Base-by-base conservation (phyloP, 2,888 invertebrate species). In the Schizaphis graminum region DNA sequence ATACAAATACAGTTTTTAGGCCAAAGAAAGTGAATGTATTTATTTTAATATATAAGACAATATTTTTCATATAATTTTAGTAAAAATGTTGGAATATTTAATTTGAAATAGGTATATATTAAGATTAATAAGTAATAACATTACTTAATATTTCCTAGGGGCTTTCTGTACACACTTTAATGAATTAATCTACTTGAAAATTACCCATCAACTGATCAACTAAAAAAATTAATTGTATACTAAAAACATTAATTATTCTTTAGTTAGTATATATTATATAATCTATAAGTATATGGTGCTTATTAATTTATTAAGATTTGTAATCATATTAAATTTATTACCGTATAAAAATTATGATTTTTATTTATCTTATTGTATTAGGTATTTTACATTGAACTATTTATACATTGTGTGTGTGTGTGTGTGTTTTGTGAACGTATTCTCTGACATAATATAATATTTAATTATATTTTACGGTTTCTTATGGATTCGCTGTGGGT, bases 1-100 rank as follows among this genome's bases (percentile, higher is more conserved):
- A 49, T 57, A 61, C n/a, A 24, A 44, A 56, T 35, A 41, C 1
- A 35, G n/a, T 89, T 61, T 44, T 89, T n/a, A 56, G 85, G 21
- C 57, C 85, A n/a, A 57, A 91, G 85, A 91, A 91, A 91, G 91
- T 86, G 57, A 91, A 56, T 47, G 91, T 91, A 56, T 5, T 86
- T 7, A 28, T 47, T 8, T 86, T 86, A 86, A 57, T 57, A 57
- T 24, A 85, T 86, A 91, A 57, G 85, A 47, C 24, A 47, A 91
- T 57, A 28, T 56, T 84, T 91, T 44, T 85, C 28, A 56, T 56
- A 91, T 16, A 35, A 57, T 91, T 91, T 61, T 57, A n/a, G 57
- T 85, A n/a, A 85, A 56, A 44, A 53, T 56, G 44, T 86, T 86
- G 35, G 35, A n/a, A 61, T 86, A 85, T 28, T 26, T 44, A 57